Base-by-base conservation (phyloP, 2,113 vertebrate species). In the Syngnathus floridae region DNA sequence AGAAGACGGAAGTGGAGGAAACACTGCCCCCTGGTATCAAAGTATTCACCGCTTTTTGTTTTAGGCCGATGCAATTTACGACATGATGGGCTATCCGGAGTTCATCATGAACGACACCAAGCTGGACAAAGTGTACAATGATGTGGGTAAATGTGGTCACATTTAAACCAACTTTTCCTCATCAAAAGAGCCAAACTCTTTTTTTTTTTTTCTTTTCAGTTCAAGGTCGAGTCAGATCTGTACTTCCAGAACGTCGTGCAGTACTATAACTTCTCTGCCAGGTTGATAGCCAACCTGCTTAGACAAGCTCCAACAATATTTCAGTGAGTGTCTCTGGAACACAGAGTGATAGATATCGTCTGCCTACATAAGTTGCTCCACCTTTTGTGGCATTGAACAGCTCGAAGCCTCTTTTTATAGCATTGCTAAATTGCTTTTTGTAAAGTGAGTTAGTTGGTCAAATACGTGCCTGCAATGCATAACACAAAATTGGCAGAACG, bases 241-340 rank as follows among this genome's bases (percentile, higher is more conserved):
- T 98, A 99, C 88, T 99, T 98, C 0, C 94, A 97, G 86, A 99
- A 98, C 0, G 94, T 96, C 80, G 95, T 99, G 93, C 92, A 93
- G 65, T 98, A 96, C 77, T 96, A 94, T 89, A 98, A 95, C 88
- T 99, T 99, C 89, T 98, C 96, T 0, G 92, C 92, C 76, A 90
- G 93, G 48, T 93, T 98, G 80, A 96, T 92, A 0, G 93, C 95
- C 0, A 94, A 98, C 83, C 97, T 98, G 88, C 92, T 99, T 71
- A 92, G 95, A 77, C 98, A 98, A 76, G 87, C 91, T 0, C 94
- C 95, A 4, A 97, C 95, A 89, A 92, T 92, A 78, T 93, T 98
- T 70, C 95, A 98, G 96, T 99, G 89, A 95, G 95, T 93, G 54
- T 6, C 41, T 45, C n/a, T 17, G 9, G 55, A 49, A 7, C 19